Percentiles rank a stretch among this genome's conserved stretches.
These are phyloP conservation scores for Amphimallon solstitiale DNA, from an alignment of 2,888 invertebrate genomes.

Conservation along the genomic window DNA sequence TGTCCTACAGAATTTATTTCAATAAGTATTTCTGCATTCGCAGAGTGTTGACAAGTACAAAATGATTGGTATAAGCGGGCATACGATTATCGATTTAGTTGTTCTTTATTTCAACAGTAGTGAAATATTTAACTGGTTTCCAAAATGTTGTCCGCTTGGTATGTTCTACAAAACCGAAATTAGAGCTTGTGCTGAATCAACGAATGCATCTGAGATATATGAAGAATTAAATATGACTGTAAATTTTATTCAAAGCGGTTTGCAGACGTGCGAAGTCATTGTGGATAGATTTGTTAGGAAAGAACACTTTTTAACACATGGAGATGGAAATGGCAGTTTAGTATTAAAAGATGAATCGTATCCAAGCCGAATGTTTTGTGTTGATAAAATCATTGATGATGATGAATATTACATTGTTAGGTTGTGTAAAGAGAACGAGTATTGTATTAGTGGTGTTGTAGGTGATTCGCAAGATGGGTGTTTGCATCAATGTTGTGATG, in stretches of 20 bases:
- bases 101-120: constrained; percentile 5
- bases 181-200: neutral
- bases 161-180: neutral
- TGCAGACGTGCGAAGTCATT: neutral
- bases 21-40: too few species aligned
- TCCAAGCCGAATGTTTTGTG: neutral
- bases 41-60: too few species aligned
- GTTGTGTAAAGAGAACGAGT: neutral
- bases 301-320: neutral
- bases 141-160: neutral
- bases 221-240: constrained; percentile 17
- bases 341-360: neutral
- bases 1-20: too few species aligned
- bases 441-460: neutral
- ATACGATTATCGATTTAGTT: neutral
- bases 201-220: neutral
- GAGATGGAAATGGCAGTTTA: neutral
- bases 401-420: neutral
- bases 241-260: neutral
- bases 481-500: constrained; percentile 5
- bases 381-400: constrained; percentile 1
- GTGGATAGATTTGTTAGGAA: constrained; percentile 6
- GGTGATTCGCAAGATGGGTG: neutral
- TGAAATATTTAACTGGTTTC: neutral
- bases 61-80: too few species aligned